Conservation (phyloP, 2,888 invertebrate species). For the Ormyrus nitidulus region DNA sequence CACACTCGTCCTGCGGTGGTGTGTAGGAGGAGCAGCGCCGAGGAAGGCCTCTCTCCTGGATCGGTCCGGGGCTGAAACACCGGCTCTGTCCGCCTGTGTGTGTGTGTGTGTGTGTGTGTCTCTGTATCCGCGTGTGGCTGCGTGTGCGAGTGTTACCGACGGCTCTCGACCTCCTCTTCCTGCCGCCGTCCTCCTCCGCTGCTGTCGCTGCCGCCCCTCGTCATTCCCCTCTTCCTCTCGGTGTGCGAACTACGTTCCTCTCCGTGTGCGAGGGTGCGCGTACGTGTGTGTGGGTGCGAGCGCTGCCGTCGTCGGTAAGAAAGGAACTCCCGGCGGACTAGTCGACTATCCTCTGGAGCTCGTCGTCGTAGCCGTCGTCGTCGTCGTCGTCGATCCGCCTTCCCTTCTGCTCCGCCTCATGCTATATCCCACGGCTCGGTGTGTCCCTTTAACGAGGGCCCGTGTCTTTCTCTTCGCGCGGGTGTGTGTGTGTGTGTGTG, state of each 20-base stretch:
- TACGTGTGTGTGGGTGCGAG: not conserved
- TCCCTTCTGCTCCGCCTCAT: no score
- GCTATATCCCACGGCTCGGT: no score
- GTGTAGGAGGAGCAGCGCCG: not conserved
- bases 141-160: constrained; percentile 22
- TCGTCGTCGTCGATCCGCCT: not conserved
- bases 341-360: no score
- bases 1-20: not conserved
- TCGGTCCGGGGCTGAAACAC: not conserved
- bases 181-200: constrained; percentile 11
- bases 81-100: not conserved
- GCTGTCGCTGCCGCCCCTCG: constrained; percentile 3
- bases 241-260: not conserved
- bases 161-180: constrained; percentile 29
- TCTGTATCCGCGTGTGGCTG: no score
- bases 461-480: no score
- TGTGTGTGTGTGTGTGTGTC: no score
- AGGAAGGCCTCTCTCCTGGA: no score
- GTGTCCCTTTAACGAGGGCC: no score
- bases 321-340: not conserved
- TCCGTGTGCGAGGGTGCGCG: not conserved
- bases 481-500: not conserved
- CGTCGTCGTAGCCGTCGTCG: not conserved
- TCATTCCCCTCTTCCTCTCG: constrained; percentile 18
- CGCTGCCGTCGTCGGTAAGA: constrained; percentile 9